Base-by-base conservation (phyloP, 2,888 invertebrate genomes). In the Drosophila basisetae region DNA sequence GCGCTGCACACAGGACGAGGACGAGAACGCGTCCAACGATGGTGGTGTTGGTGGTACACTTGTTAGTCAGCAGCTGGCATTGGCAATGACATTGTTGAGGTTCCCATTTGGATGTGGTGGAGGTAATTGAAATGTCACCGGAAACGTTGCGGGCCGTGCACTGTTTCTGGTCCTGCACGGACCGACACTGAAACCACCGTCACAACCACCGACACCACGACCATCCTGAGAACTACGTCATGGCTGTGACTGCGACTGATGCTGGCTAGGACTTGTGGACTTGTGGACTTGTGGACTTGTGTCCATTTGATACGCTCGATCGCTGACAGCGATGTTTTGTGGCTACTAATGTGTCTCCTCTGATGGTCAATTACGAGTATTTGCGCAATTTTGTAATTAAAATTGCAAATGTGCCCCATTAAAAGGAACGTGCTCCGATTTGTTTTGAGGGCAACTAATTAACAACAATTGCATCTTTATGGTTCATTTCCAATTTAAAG, bases 91-190 rank as follows among this genome's bases (percentile, higher is more conserved):
- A 76, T 65, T 76, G 63, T 69, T 53, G 30, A 18, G 69, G 58
- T 67, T 55, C 33, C 54, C 58, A 30, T 59, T 80, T 33, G 88
- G 88, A 90, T 89, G 86, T 83, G 90, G 84, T 91, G 89, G 82
- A 91, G 92, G 92, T 92, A 92, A 92, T 92, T 92, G 92, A 91
- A 92, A 92, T 92, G 92, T 92, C 92, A 91, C 83, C 92, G 92
- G 92, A 92, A 91, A 89, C 91, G 91, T 91, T 85, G 83, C 82
- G 84, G 89, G 91, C 73, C 86, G 76, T 79, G 78, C 84, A 78
- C 82, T 85, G 91, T 86, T 89, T 91, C 91, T 90, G 92, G 86
- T 88, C 56, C 66, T 50, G 55, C 66, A 62, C 28, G 35, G 56
- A 30, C 39, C 68, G 43, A 66, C 78, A 61, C 53, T 64, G 55